Conservation (phyloP, 2,888 invertebrate genomes). For the Reticulitermes lucifugus region DNA sequence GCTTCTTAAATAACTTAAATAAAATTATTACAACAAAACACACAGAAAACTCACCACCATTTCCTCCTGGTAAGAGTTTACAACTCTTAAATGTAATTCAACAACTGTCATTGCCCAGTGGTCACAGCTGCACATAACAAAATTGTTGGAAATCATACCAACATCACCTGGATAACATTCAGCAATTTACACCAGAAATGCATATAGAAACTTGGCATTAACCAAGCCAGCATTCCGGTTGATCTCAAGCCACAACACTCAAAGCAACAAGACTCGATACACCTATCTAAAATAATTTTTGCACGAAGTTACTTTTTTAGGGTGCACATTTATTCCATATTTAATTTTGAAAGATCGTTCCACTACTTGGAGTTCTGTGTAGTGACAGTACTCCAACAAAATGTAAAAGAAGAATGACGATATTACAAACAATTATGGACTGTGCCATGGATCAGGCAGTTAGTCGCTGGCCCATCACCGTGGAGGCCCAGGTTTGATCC, state of each 20-base stretch:
- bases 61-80: not conserved
- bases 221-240: constrained; percentile 45
- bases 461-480: too few relatives aligned
- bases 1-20: constrained; percentile 31
- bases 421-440: too few relatives aligned
- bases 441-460: too few relatives aligned
- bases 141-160: not conserved
- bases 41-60: not conserved
- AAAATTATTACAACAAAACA: constrained; percentile 28
- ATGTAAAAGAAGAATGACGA: too few relatives aligned
- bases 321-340: not conserved
- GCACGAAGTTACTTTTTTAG: not conserved
- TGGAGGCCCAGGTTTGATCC: too few relatives aligned
- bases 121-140: constrained; percentile 30
- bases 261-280: constrained; percentile 23
- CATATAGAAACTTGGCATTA: constrained; percentile 37
- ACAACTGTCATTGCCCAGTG: not conserved
- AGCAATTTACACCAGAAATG: constrained; percentile 36
- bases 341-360: not conserved
- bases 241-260: not conserved
- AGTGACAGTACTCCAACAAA: not conserved
- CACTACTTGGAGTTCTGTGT: not conserved
- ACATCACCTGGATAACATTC: not conserved
- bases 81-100: not conserved
- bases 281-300: not conserved